A percentile compares a stretch with the other conserved stretches of the same genome.
phyloP scores from a whole-genome alignment of 2,888 invertebrate species.

The Pardosa pseudoannulata region DNA sequence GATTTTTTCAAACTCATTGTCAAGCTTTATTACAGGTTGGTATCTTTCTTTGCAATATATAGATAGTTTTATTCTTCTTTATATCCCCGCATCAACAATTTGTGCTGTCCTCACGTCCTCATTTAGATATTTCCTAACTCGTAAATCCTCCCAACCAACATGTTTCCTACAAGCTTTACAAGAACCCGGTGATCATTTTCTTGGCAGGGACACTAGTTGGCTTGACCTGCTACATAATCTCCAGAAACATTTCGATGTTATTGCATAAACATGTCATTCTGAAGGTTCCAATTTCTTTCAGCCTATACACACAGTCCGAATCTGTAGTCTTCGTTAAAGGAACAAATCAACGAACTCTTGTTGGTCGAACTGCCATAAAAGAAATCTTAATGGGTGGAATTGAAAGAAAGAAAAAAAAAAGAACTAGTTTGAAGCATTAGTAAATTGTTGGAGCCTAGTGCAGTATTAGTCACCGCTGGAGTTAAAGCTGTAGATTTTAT shows the following conservation, averaged over 20 bases:
- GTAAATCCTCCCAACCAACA: too few relatives aligned
- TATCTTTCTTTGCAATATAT: too few relatives aligned
- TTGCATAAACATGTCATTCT: conserved; percentile 43
- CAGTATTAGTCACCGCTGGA: neutral
- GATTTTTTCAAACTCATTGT: too few relatives aligned
- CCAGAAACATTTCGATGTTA: neutral
- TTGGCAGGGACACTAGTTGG: neutral
- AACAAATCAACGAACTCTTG: neutral
- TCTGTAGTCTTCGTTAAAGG: neutral
- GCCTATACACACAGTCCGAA: neutral
- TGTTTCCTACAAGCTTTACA: neutral
- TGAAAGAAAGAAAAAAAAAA: neutral
- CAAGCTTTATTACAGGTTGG: too few relatives aligned
- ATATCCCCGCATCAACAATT: neutral
- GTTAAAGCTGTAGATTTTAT: conserved; percentile 1
- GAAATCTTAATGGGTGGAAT: too few relatives aligned
- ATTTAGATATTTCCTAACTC: neutral
- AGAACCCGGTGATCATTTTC: neutral
- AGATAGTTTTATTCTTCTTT: neutral
- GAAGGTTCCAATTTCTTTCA: neutral
- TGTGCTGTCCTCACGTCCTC: neutral
- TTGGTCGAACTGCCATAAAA: too few relatives aligned
- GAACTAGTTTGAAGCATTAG: neutral
- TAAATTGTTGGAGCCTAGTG: neutral
- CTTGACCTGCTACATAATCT: conserved; percentile 40